These are phyloP conservation scores for Hermetia illucens DNA, from an alignment of 1,140 invertebrate genomes.

Conservation along the genomic window DNA sequence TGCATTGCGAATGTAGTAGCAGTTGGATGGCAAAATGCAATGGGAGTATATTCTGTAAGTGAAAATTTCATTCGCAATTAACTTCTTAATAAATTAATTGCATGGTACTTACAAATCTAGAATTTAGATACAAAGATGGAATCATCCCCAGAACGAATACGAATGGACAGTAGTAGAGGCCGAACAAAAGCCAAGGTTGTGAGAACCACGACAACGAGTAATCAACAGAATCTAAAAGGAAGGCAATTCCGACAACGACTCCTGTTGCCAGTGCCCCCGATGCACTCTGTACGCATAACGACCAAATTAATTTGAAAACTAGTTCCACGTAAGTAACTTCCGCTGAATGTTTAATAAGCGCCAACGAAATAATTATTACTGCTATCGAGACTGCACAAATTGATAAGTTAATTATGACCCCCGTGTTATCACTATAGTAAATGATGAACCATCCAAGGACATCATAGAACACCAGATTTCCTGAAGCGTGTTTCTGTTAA, in stretches of 20 bases:
- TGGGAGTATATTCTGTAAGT: no score
- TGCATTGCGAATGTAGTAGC: not conserved
- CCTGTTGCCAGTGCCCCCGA: not conserved
- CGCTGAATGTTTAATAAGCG: not conserved
- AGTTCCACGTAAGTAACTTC: not conserved
- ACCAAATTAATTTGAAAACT: not conserved
- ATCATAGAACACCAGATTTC: conserved; percentile 29
- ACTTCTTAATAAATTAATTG: not conserved
- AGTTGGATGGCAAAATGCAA: not conserved
- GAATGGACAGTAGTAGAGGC: not conserved
- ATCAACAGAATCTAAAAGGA: not conserved
- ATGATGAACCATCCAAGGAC: conserved; percentile 27
- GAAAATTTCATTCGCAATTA: not conserved
- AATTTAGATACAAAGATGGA: not conserved
- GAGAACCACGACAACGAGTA: not conserved
- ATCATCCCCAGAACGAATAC: not conserved
- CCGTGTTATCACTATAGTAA: conserved; percentile 15
- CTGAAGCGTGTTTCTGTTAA: not conserved
- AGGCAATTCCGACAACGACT: not conserved
- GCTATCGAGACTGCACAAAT: conserved; percentile 8
- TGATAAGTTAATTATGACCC: conserved; percentile 18
- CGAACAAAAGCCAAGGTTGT: not conserved
- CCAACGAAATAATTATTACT: not conserved
- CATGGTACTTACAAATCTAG: not conserved
- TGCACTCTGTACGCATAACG: not conserved